Conservation (phyloP, 1,140 invertebrate genomes). For the Apis dorsata region DNA sequence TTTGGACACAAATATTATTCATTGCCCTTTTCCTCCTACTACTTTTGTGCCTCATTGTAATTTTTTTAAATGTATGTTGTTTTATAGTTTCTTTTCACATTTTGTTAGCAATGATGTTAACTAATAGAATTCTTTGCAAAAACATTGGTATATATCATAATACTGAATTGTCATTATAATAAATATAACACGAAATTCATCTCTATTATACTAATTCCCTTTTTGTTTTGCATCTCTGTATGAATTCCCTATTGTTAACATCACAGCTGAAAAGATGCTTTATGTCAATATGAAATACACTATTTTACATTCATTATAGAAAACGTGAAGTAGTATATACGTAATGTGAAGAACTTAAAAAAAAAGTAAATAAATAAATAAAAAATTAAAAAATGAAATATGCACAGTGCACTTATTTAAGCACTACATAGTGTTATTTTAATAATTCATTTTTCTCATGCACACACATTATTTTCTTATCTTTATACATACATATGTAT, state of each 20-base stretch:
- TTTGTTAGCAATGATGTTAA: constrained; percentile 46
- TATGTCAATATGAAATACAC: constrained; percentile 35
- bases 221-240: constrained; percentile 24
- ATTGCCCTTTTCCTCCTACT: not conserved
- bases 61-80: constrained; percentile 28
- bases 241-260: constrained; percentile 54
- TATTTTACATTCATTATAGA: constrained; percentile 49
- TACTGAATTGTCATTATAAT: constrained; percentile 55
- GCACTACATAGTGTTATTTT: constrained; percentile 3
- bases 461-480: not conserved
- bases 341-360: constrained; percentile 34
- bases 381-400: not conserved
- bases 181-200: constrained; percentile 49
- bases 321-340: constrained; percentile 62
- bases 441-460: not conserved
- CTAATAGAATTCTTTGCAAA: constrained; percentile 37
- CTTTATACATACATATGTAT: constrained; percentile 1
- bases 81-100: constrained; percentile 26
- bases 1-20: constrained; percentile 5
- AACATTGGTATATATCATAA: constrained; percentile 42
- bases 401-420: constrained; percentile 38
- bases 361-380: constrained; percentile 4
- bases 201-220: constrained; percentile 31
- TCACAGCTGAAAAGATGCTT: constrained; percentile 53
- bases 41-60: constrained; percentile 40